Base-by-base conservation (phyloP, 30 jellyfish, hydroid and myxozoan species). In the Aurelia coerulea region DNA sequence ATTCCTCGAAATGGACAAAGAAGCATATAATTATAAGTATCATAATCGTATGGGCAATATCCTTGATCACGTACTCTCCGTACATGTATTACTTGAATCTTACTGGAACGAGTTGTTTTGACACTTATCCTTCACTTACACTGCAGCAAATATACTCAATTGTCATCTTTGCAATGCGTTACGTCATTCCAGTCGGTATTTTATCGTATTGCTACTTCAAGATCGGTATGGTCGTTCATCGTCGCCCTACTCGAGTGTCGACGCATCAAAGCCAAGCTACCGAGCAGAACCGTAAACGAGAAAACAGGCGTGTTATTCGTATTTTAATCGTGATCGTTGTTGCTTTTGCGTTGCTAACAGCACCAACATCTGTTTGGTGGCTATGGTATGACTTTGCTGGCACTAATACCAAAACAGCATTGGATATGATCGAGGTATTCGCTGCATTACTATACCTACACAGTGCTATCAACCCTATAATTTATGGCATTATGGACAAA, bases 351-450 rank as follows among this genome's bases (percentile, higher is more conserved):
- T 32, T 90, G 41, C 76, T 81, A 16, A 90, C 97, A 13, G 86
- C 90, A 16, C 97, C 97, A 35, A 78, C 94, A 34, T 90, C 97
- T 29, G 70, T 90, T 79, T 90, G 97, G 97, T 90, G 97, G 97
- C 91, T 90, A 12, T 79, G 91, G 91, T 90, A 90, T 78, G 97
- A 90, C 76, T 90, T 90, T 68, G 90, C 91, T 0, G 94, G 89
- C 32, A 60, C 78, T 35, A 74, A 51, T 31, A 42, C 78, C 19
- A 65, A 76, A 18, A 83, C 83, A 5, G 74, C 93, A 23, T 92
- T 90, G 31, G 90, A 83, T 68, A 69, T 90, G 68, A 58, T 90
- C 39, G 97, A 90, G 65, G 97, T 90, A 6, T 90, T 90, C 46
- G 97, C 97, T 32, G 92, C 97, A 13, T 75, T 90, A 10, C 81